phyloP scores from a whole-genome alignment of 2,797 vertebrate species.

The Emydoidea blandingii region DNA sequence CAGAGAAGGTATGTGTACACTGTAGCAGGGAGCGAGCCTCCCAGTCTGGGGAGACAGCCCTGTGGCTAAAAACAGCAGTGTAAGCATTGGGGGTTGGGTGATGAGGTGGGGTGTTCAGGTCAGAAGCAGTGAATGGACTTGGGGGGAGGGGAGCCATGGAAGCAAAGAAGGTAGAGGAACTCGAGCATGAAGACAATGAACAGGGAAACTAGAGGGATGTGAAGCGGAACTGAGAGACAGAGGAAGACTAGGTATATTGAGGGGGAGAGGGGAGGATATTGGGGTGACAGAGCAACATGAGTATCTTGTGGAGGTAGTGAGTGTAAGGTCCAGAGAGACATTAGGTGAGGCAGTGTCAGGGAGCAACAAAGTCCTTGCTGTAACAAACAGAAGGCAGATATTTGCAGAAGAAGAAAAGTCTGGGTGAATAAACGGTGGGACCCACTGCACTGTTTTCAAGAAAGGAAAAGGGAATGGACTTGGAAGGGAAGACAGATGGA shows the following conservation, averaged over 20 bases:
- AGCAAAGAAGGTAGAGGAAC: neutral
- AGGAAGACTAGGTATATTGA: neutral
- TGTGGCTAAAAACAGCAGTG: neutral
- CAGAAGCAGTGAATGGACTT: neutral
- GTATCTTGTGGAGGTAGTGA: neutral
- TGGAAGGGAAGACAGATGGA: slow-evolving; percentile 4
- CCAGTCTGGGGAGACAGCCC: neutral
- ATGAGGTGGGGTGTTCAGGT: neutral
- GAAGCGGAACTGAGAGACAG: neutral
- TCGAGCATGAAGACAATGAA: neutral
- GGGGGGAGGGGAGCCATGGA: neutral
- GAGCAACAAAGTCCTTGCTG: neutral
- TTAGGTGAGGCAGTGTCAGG: neutral
- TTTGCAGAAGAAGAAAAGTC: slow-evolving; percentile 10
- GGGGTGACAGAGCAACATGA: neutral
- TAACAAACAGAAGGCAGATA: slow-evolving; percentile 25
- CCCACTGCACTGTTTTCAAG: neutral
- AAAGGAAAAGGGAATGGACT: neutral
- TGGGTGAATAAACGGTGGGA: neutral
- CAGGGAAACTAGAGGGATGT: neutral
- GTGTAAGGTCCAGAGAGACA: neutral
- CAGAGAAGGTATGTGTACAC: neutral
- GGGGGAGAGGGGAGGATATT: neutral
- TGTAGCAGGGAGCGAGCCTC: neutral
- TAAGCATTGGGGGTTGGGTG: neutral